Evolutionary conservation across 2,113 vertebrate species (phyloP).

Genomic region (Etia nguti): DNA sequence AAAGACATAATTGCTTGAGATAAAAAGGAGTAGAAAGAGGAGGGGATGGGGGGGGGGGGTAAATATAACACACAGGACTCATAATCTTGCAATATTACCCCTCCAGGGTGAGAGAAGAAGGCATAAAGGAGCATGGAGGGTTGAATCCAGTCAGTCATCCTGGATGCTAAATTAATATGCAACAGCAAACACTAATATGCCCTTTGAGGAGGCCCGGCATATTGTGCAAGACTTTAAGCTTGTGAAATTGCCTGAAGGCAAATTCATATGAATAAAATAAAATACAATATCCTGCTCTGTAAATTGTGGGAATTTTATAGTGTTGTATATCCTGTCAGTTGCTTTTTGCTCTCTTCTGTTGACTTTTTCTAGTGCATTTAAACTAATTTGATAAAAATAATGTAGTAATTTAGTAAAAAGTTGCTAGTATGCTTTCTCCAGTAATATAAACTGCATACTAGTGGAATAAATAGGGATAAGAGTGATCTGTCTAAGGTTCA

Average conservation of each 20-base stretch:
- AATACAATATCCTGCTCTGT: constrained; percentile 32
- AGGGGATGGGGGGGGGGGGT: neutral
- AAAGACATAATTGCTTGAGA: constrained; percentile 54
- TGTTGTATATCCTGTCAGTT: neutral
- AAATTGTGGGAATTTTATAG: constrained; percentile 4
- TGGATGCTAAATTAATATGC: constrained; percentile 70
- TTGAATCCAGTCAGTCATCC: constrained; percentile 52
- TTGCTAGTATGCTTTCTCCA: neutral
- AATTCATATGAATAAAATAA: constrained; percentile 49
- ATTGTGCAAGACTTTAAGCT: constrained; percentile 37
- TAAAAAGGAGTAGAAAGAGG: constrained; percentile 35
- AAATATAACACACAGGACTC: constrained; percentile 54
- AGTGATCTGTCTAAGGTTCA: neutral
- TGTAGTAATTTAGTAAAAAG: neutral
- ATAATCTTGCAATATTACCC: constrained; percentile 55
- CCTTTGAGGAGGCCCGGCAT: constrained; percentile 57
- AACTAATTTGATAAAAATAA: neutral
- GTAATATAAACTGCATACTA: neutral
- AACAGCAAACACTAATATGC: constrained; percentile 68
- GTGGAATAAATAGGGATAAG: neutral
- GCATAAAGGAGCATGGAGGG: constrained; percentile 45
- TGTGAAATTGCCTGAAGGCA: constrained; percentile 24
- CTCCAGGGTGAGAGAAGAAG: constrained; percentile 30
- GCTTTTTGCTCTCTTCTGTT: neutral
- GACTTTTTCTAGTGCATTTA: neutral